A percentile compares a stretch with the other conserved stretches of the same genome.
Evolutionary conservation across 2,888 invertebrate genomes (phyloP).

Genomic region (Conchocele bisecta): DNA sequence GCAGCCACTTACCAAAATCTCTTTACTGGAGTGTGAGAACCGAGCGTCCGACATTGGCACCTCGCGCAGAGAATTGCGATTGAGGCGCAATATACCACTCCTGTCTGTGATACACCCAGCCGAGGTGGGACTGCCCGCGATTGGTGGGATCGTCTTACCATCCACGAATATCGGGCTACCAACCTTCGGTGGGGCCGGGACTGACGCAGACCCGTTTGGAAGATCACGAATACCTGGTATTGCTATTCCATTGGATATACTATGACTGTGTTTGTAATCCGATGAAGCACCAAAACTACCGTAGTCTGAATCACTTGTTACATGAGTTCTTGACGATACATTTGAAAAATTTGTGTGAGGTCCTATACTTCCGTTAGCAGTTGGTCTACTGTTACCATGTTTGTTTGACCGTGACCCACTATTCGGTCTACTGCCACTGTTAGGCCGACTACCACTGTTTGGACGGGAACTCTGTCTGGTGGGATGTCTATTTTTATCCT

Average conservation of each 20-base stretch:
- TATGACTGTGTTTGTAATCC: slow-evolving; percentile 13
- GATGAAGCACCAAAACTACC: slow-evolving; percentile 6
- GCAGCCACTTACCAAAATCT: neutral
- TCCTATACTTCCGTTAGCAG: no score
- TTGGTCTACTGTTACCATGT: slow-evolving; percentile 56
- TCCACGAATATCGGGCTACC: no score
- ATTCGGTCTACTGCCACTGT: slow-evolving; percentile 52
- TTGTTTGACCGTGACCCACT: slow-evolving; percentile 57
- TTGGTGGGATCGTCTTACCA: slow-evolving; percentile 29
- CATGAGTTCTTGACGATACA: no score
- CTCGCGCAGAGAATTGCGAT: slow-evolving; percentile 75
- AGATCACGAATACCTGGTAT: slow-evolving; percentile 27
- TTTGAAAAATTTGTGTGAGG: no score
- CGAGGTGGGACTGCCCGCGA: slow-evolving; percentile 37
- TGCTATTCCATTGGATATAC: slow-evolving; percentile 27
- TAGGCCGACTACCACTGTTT: slow-evolving; percentile 63
- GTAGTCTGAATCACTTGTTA: neutral
- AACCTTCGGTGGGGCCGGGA: no score
- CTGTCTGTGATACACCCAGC: slow-evolving; percentile 46
- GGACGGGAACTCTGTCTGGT: slow-evolving; percentile 63
- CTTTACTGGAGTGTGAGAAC: neutral
- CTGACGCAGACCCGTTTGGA: slow-evolving; percentile 13
- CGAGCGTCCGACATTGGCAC: slow-evolving; percentile 70
- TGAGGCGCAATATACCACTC: slow-evolving; percentile 65
- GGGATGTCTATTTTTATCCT: slow-evolving; percentile 23